Evolutionary conservation across 2,113 vertebrate genomes (phyloP), one percentile per base, ranked within the genome.

Genomic region (Tyto alba): DNA sequence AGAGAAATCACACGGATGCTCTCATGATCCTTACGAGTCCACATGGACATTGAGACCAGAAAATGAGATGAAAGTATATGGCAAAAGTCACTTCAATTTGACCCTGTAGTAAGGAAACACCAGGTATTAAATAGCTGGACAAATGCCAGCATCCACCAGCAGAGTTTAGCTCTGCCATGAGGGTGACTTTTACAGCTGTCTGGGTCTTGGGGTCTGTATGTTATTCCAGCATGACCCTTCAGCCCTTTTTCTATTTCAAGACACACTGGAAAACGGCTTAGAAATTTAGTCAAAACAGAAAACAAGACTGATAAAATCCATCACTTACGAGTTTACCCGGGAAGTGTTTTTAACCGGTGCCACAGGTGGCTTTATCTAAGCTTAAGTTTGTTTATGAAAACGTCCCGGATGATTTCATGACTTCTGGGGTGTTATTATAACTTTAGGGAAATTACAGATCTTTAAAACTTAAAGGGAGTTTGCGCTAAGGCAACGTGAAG

Each of bases 221-320:
- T 95, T 97, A 85, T 97, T 95, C 66, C 76, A 95, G 48, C 48
- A 7, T 36, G 80, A 96, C 96, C 93, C 88, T 71, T 26, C 41
- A 26, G 73, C 83, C 86, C 77, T 78, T 76, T 81, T 60, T 27
- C 67, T 84, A 62, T 53, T 81, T 50, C 57, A 81, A 76, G 72
- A 52, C 91, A 73, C 48, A 5, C 72, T 53, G 60, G 85, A 81
- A 92, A 97, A 92, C 0, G 68, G 83, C 57, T 92, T 29, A 7
- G 53, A 95, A 76, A 82, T 87, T 34, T 11, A 96, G 90, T 84
- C 57, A 81, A 91, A 96, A 84, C 64, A 95, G 68, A 93, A 73
- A 60, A 63, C 30, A 66, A 41, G 62, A 9, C 45, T 21, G 69
- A 81, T 78, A 67, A 90, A 90, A 94, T 50, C 75, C 83, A 91